phyloP scores from a whole-genome alignment of 2,888 invertebrate genomes.

The Drosophila sordidula region DNA sequence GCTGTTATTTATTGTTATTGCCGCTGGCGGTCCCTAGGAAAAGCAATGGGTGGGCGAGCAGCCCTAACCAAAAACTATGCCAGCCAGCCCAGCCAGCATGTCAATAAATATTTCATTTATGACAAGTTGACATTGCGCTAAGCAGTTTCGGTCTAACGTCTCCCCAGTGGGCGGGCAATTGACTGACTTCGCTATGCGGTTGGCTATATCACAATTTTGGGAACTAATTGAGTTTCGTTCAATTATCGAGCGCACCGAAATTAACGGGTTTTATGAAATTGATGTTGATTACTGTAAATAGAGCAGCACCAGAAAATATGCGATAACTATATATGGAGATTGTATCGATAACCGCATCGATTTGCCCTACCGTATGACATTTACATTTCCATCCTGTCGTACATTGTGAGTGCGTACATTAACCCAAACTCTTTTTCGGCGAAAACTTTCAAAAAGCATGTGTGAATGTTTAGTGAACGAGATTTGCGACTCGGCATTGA shows the following conservation, averaged over 20 bases:
- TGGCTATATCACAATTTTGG: constrained; percentile 19
- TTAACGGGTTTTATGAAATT: neutral
- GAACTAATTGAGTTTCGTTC: constrained; percentile 36
- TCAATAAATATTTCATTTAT: constrained; percentile 72
- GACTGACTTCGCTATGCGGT: constrained; percentile 1
- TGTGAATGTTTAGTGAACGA: constrained; percentile 35
- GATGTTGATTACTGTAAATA: neutral
- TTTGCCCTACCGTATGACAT: constrained; percentile 8
- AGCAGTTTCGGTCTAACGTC: constrained; percentile 21
- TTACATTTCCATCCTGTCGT: constrained; percentile 7
- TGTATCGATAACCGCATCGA: neutral
- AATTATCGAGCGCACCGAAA: constrained; percentile 16
- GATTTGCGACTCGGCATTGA: constrained; percentile 39
- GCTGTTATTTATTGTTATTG: constrained; percentile 61
- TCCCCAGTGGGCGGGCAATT: constrained; percentile 18
- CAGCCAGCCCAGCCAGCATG: constrained; percentile 8
- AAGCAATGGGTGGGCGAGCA: neutral
- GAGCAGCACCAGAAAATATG: neutral
- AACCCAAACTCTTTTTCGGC: constrained; percentile 22
- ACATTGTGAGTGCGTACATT: constrained; percentile 31
- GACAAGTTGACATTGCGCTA: constrained; percentile 61
- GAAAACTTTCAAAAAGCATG: constrained; percentile 26
- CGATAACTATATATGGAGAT: neutral
- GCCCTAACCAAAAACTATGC: constrained; percentile 25
- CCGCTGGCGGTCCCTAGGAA: constrained; percentile 17